These are phyloP conservation scores for Lophotriccus pileatus DNA, from an alignment of 2,797 vertebrate species.

Conservation along the genomic window DNA sequence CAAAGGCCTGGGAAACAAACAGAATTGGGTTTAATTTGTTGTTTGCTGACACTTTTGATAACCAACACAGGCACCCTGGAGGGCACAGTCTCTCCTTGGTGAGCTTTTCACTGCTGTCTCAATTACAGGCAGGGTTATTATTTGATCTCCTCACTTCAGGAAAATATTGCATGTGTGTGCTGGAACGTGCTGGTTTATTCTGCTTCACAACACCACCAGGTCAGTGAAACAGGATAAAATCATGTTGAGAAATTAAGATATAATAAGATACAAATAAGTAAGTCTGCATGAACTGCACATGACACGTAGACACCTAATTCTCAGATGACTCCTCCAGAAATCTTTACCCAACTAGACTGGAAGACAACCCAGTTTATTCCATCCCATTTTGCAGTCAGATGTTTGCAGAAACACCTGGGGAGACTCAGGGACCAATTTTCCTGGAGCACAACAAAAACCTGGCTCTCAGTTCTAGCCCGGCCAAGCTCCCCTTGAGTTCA, in stretches of 20 bases:
- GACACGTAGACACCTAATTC: background rate
- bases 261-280: background rate
- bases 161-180: background rate
- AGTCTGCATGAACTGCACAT: background rate
- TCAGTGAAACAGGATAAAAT: background rate
- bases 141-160: background rate
- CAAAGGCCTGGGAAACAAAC: background rate
- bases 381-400: background rate
- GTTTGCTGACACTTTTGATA: background rate
- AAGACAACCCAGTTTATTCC: background rate
- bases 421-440: accelerated
- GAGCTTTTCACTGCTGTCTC: background rate
- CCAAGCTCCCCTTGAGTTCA: background rate
- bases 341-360: accelerated
- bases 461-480: background rate
- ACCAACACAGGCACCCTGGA: background rate
- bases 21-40: background rate
- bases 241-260: background rate
- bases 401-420: background rate
- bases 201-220: background rate
- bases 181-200: background rate
- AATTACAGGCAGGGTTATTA: background rate
- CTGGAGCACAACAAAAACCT: background rate
- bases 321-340: background rate
- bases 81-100: background rate